Base-by-base conservation (phyloP, 2,797 vertebrate species). In the Cyclopterus lumpus region DNA sequence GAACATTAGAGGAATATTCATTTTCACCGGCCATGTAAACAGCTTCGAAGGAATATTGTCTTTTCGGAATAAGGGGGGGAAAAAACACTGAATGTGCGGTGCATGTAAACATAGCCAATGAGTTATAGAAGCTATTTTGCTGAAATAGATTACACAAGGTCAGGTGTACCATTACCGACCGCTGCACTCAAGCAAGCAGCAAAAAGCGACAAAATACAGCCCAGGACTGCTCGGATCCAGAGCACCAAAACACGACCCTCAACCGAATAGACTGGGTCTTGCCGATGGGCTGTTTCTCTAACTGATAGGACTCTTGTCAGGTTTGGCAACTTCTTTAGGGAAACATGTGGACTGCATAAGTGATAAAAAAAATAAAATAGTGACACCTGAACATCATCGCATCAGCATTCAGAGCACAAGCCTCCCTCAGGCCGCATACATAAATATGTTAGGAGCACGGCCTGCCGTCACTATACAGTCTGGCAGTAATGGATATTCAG, bases 401-500 rank as follows among this genome's bases (percentile, higher is more conserved):
- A 88, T 90, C 81, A 76, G 87, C 76, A 90, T 86, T 86, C 87
- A 40, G 71, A 75, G 67, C 54, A 34, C 3, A 16, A 51, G 64
- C 64, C 73, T 81, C 82, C 81, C 84, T 54, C 34, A 36, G 78
- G 87, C 79, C 64, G 7, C 72, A 26, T 79, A 83, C 84, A 91
- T 91, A 87, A 91, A 91, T 89, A 84, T 83, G 73, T 88, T 81
- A 90, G 87, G 81, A 79, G 84, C 63, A 15, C 18, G 55, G 61
- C 60, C 67, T 54, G 82, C 65, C 24, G 46, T 71, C 73, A 75
- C 67, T 24, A 62, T 85, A 70, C 81, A 69, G 83, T 75, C 80
- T 70, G 44, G 74, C 78, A 66, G 80, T 87, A 86, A 88, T 88
- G 85, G 88, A 90, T 88, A 89, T 84, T 63, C 82, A 61, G 81